A percentile compares a stretch with the other conserved stretches of the same genome.
phyloP scores from a whole-genome alignment of 1,140 invertebrate genomes.

The Micrasema minimum region DNA sequence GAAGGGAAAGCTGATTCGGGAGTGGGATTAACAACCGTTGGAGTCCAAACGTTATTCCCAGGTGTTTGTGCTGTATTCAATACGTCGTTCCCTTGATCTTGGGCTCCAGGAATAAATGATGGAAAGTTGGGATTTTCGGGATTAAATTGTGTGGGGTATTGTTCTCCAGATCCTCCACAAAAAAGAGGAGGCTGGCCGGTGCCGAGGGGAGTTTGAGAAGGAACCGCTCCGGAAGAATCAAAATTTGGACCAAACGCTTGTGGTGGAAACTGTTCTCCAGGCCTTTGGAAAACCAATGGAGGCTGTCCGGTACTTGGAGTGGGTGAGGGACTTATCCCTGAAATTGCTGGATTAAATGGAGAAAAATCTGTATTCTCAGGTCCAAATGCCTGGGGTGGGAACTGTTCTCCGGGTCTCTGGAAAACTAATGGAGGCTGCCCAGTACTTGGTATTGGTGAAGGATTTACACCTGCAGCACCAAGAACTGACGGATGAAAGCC shows the following conservation, averaged over 20 bases:
- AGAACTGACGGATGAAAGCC: background rate
- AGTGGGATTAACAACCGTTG: conserved; percentile 37
- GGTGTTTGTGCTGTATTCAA: conserved; percentile 14
- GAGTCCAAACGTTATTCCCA: conserved; percentile 48
- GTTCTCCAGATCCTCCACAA: conserved; percentile 8
- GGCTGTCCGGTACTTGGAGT: conserved; percentile 13
- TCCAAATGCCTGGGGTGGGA: conserved; percentile 12
- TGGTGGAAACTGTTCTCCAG: conserved; percentile 15
- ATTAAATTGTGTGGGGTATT: conserved; percentile 19
- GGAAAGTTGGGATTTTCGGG: conserved; percentile 20
- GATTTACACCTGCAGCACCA: background rate
- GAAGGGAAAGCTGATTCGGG: conserved; percentile 26
- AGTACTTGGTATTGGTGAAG: conserved; percentile 6
- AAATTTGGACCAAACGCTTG: background rate
- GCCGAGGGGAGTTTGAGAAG: conserved; percentile 15
- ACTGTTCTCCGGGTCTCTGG: conserved; percentile 24
- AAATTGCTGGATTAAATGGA: conserved; percentile 24
- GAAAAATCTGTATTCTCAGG: conserved; percentile 19
- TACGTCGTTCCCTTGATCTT: conserved; percentile 25
- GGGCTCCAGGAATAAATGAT: conserved; percentile 32
- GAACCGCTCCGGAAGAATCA: background rate
- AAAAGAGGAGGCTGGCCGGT: conserved; percentile 9
- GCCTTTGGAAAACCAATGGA: conserved; percentile 22
- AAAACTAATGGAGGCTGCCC: conserved; percentile 12
- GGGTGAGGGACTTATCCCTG: background rate